phyloP scores from a whole-genome alignment of 2,888 invertebrate genomes.

The Lydus trimaculatus region DNA sequence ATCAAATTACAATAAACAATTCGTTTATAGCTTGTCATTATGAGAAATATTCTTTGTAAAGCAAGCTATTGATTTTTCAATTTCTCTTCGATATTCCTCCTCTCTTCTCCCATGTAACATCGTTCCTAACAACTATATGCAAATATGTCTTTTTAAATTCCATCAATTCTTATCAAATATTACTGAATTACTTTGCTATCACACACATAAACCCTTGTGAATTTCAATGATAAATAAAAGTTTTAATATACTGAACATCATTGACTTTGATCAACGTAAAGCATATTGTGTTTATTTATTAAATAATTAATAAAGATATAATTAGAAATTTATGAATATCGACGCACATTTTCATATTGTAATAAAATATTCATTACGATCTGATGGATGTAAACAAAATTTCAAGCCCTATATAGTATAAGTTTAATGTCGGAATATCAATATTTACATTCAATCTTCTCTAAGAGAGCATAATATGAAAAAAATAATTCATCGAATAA shows the following conservation, averaged over 20 bases:
- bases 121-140: too few species aligned
- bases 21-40: too few species aligned
- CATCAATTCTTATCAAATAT: too few species aligned
- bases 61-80: too few species aligned
- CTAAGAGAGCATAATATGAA: constrained; percentile 23
- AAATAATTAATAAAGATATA: constrained; percentile 25
- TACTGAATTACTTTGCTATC: too few species aligned
- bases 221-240: too few species aligned
- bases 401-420: constrained; percentile 9
- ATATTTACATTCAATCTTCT: constrained; percentile 33
- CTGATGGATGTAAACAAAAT: constrained; percentile 32
- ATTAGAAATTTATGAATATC: constrained; percentile 27
- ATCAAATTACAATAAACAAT: too few species aligned
- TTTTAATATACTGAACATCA: background rate
- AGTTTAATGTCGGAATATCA: constrained; percentile 20
- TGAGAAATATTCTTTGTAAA: too few species aligned
- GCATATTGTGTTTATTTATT: constrained; percentile 5
- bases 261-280: background rate
- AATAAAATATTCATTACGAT: constrained; percentile 29
- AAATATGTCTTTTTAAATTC: too few species aligned
- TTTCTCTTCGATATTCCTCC: too few species aligned
- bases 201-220: too few species aligned
- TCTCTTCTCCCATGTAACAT: too few species aligned
- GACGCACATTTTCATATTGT: constrained; percentile 19
- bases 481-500: background rate